Evolutionary conservation across 2,113 vertebrate genomes (phyloP).

Genomic region (Leptobrachium leishanense): DNA sequence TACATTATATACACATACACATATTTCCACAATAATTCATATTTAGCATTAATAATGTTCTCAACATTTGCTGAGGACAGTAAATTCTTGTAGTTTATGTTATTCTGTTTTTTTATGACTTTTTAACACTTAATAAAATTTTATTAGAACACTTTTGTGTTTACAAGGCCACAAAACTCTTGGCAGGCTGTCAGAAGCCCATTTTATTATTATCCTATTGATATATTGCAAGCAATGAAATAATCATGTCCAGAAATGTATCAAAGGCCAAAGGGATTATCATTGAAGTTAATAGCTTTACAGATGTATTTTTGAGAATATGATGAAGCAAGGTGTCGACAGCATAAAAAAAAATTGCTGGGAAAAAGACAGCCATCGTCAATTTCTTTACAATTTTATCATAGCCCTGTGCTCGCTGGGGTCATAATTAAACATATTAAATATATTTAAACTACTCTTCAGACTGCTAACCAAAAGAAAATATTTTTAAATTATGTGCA

Average conservation of each 20-base stretch:
- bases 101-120: slow-evolving; percentile 87
- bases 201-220: slow-evolving; percentile 86
- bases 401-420: too few species aligned
- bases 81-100: slow-evolving; percentile 87
- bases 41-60: slow-evolving; percentile 82
- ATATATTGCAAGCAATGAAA: slow-evolving; percentile 85
- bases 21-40: slow-evolving; percentile 69
- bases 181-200: slow-evolving; percentile 84
- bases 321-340: slow-evolving; percentile 61
- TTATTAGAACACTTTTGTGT: slow-evolving; percentile 97
- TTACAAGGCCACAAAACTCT: slow-evolving; percentile 97
- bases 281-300: slow-evolving; percentile 78
- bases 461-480: neutral
- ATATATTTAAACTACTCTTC: neutral
- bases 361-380: slow-evolving; percentile 51
- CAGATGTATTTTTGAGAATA: slow-evolving; percentile 77
- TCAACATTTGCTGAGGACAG: slow-evolving; percentile 85
- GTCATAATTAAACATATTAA: neutral
- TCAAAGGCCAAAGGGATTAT: slow-evolving; percentile 83
- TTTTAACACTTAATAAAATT: slow-evolving; percentile 99
- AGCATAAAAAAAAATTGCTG: slow-evolving; percentile 53
- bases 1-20: too few species aligned
- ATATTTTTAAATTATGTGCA: neutral
- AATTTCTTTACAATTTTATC: slow-evolving; percentile 56
- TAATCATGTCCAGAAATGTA: slow-evolving; percentile 87